Conservation (phyloP, 1,140 invertebrate species). For the Brachystomella parvula region DNA sequence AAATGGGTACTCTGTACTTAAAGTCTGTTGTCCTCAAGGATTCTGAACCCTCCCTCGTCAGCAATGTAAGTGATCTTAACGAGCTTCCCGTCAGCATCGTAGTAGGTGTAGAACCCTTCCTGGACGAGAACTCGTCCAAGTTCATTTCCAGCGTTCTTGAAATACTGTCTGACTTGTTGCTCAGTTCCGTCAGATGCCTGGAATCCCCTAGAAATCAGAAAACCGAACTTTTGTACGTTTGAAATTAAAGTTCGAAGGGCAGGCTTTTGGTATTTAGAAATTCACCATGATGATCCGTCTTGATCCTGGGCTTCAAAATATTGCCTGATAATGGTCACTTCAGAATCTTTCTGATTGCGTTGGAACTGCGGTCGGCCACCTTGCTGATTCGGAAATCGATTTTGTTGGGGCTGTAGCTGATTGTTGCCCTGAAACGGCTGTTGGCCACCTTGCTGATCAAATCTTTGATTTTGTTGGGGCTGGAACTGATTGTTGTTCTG, state of each 20-base stretch:
- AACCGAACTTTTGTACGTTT: not conserved
- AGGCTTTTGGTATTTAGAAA: not conserved
- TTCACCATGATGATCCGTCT: not conserved
- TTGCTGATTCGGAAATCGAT: not conserved
- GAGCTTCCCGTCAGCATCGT: slow-evolving; percentile 40
- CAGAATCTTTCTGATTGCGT: not conserved
- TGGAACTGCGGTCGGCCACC: not conserved
- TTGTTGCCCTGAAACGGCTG: not conserved
- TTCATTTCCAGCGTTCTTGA: slow-evolving; percentile 48
- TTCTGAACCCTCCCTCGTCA: slow-evolving; percentile 39
- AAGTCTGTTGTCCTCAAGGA: not conserved
- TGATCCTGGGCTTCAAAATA: not conserved
- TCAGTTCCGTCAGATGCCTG: slow-evolving; percentile 30
- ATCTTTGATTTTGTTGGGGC: not conserved
- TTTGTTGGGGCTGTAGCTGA: not conserved
- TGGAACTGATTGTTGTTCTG: slow-evolving; percentile 1
- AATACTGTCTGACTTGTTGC: slow-evolving; percentile 25
- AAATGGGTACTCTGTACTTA: not conserved
- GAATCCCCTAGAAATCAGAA: slow-evolving; percentile 4
- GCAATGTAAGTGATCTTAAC: slow-evolving; percentile 42
- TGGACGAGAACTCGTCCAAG: slow-evolving; percentile 57
- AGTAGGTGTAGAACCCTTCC: slow-evolving; percentile 68
- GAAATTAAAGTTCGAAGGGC: not conserved
- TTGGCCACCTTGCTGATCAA: not conserved
- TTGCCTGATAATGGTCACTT: not conserved